Base-by-base conservation (phyloP, 2,888 invertebrate genomes). In the Lepidonotus clava region DNA sequence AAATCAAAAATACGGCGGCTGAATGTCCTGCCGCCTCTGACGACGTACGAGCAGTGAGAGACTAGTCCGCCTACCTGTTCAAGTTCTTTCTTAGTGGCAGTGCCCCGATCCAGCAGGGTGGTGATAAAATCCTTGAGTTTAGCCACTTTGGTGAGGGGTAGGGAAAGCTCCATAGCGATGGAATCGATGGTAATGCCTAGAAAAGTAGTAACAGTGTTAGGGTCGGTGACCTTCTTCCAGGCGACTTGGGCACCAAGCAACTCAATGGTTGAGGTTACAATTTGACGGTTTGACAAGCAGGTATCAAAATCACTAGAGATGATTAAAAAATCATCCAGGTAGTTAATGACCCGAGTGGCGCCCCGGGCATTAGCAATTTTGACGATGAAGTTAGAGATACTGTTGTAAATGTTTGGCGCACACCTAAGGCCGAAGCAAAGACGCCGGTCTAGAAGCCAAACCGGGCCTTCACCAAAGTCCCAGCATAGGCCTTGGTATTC, bases 311-410 rank as follows among this genome's bases (percentile, higher is more conserved):
- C 5, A 56, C 21, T 11, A n/a, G 14, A 11, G 8, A 56, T 56
- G 14, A 56, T n/a, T n/a, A 56, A n/a, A 56, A 56, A 56, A n/a
- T 56, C 56, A 56, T 56, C 56, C n/a, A 56, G n/a, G 56, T 56
- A 56, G n/a, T 56, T 56, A 4, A n/a, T n/a, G 4, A 56, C n/a
- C 8, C 56, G 8, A 4, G 21, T n/a, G n/a, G n/a, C n/a, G n/a
- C n/a, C n/a, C n/a, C 5, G 4, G 4, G 11, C 4, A 56, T 18
- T n/a, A 56, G 8, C 56, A 11, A 56, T n/a, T 4, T 8, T 18
- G 4, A 56, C 56, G 4, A 56, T n/a, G n/a, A 56, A 8, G 5
- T 56, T 56, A 18, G 8, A 56, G 5, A 56, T 56, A 18, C 56
- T 56, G n/a, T 11, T 8, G 56, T 21, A 56, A 5, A 56, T n/a